Evolutionary conservation across 2,888 invertebrate genomes (phyloP), one percentile per base, ranked within the genome.

Genomic region (Polylopha cassiicola): DNA sequence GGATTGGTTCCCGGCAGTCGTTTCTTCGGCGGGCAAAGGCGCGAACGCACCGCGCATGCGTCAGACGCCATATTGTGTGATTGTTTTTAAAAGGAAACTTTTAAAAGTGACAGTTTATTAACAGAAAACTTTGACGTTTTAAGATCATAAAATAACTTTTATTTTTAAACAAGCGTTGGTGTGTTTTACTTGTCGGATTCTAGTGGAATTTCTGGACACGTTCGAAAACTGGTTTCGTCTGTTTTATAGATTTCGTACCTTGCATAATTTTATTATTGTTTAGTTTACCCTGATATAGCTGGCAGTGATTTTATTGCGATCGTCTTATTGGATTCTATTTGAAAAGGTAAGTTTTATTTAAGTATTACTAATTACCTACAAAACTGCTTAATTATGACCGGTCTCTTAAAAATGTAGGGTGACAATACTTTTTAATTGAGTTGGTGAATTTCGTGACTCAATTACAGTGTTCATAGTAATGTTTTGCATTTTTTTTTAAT

Each of bases 1-100:
- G 61, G 61, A 75, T 73, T 74, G 74, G 75, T 46, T 44, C 47
- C 30, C 31, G 58, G 53, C 64, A 73, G 75, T 75, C 58, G 61
- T 51, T 51, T 46, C 54, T 55, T 56, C 45, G 58, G 43, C 46
- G 47, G 51, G 50, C 47, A 47, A 54, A 50, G 48, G 58, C 42
- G 47, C 44, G 58, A 60, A 58, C 46, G 60, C 57, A 44, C 38
- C 22, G 64, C 71, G 71, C 68, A 54, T 53, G 73, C 69, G 67
- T 50, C 41, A 21, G 10, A 18, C 30, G 28, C 30, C 31, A 27
- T 29, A 37, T 39, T 30, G 28, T 34, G 38, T 17, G 14, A 21
- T 33, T 30, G 37, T 47, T 51, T 51, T 37, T 50, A 38, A 48
- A 44, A 58, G 55, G 48, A 43, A 32, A 50, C 49, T 46, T 39